Base-by-base conservation (phyloP, 2,888 invertebrate species). In the Phyto melanocephala region DNA sequence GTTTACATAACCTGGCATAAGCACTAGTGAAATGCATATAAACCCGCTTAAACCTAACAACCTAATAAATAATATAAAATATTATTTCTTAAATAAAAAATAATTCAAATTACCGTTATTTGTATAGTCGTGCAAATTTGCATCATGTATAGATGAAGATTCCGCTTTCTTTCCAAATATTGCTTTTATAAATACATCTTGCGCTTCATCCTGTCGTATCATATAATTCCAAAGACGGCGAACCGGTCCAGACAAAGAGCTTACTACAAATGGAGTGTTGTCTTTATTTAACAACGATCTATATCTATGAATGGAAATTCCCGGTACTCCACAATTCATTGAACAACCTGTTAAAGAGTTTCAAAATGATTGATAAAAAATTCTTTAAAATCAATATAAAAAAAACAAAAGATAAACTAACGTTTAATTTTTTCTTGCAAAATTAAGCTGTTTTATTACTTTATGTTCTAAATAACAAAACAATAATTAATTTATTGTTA, bases 181-280 rank as follows among this genome's bases (percentile, higher is more conserved):
- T 83, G 98, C 97, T 77, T 98, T 94, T 88, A 99, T 97, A 92
- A 99, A 99, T 76, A 98, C 94, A 86, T 99, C 97, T 92, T 98
- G 98, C 33, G 99, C 96, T 54, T 94, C 92, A 91, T 99, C 98
- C 91, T 99, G 98, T 58, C 96, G 93, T 1, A 99, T 97, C 83
- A 99, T 93, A 91, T 94, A 98, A 88, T 95, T 95, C 99, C 99
- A 99, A 6, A 99, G 92, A 3, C 99, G 94, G 81, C 95, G 86
- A 7, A 95, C 95, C 0, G 94, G 96, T 86, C 94, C 96, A 0
- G 96, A 93, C 50, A 95, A 94, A 76, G 93, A 94, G 71, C 94
- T 92, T 10, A 94, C 93, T 87, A 94, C 94, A 92, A 99, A 99
- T 22, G 99, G 99, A 0, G 99, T 99, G 89, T 99, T 99, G 86